Base-by-base conservation (phyloP, 2,888 invertebrate species). In the Pardosa pseudoannulata region DNA sequence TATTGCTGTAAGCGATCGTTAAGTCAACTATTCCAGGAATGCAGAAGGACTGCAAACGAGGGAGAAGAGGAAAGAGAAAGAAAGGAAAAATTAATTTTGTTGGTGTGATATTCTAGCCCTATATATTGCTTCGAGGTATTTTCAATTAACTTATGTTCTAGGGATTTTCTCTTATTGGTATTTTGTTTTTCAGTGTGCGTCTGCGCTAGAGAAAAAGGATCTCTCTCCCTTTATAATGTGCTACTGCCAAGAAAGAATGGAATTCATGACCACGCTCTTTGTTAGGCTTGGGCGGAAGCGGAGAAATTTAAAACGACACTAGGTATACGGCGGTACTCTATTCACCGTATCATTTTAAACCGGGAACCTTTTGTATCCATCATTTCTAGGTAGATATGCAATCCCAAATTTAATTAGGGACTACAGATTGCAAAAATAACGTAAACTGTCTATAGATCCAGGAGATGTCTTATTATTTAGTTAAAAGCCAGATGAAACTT, bases 11-110 rank as follows among this genome's bases (percentile, higher is more conserved):
- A 81, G 81, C 75, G 81, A 81, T 81, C 74, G 81, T 81, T 81
- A 81, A 81, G 81, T 62, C 81, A 81, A 81, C 81, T 81, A 81
- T 81, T 81, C 75, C 36, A n/a, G 75, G 81, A 81, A 81, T 81
- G 81, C 68, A 62, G 74, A 70, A 50, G 28, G 81, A 81, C 39
- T 80, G 80, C 50, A 80, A 73, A 65, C 78, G 72, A 79, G 72
- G 79, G 41, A 56, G 27, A 27, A 27, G 64, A 31, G 3, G 46
- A 65, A 73, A 67, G 71, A 46, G 65, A 71, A 73, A 67, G 71
- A 46, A 72, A 50, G 32, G 27, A 72, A 82, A 72, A 76, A 76
- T 76, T 50, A 76, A 83, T 83, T 83, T 76, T 76, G 82, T 76
- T 83, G 65, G 82, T 56, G 81, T 74, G 68, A 81, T 81, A 81